Evolutionary conservation across 2,113 vertebrate species (phyloP).

Genomic region (Gobio gobio): DNA sequence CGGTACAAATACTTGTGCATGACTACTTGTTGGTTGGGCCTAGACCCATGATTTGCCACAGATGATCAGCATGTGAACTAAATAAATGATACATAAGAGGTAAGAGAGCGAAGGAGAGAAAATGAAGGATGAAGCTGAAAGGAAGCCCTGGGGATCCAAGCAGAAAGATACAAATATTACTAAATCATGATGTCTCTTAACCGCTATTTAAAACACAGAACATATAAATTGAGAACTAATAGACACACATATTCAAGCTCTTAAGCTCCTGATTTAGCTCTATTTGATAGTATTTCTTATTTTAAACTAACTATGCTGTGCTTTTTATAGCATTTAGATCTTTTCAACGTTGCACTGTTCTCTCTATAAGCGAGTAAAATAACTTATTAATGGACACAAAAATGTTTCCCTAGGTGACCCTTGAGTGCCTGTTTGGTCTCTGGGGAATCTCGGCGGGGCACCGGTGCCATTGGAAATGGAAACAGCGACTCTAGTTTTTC

Average conservation of each 20-base stretch:
- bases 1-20: background rate
- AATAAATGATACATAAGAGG: constrained; percentile 13
- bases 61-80: background rate
- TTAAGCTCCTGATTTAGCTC: background rate
- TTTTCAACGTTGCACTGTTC: background rate
- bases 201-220: background rate
- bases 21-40: background rate
- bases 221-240: background rate
- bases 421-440: background rate
- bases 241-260: background rate
- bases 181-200: constrained; percentile 25
- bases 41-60: background rate
- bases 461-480: background rate
- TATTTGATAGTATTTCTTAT: background rate
- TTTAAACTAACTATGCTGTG: background rate
- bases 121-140: background rate
- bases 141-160: background rate
- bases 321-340: background rate
- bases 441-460: background rate
- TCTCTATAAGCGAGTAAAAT: background rate
- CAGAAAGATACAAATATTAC: constrained; percentile 1
- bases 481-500: background rate
- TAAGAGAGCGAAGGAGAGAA: background rate
- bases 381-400: constrained; percentile 1
- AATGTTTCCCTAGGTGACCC: background rate